Evolutionary conservation across 1,140 invertebrate genomes (phyloP).

Genomic region (Drosophila novamexicana): DNA sequence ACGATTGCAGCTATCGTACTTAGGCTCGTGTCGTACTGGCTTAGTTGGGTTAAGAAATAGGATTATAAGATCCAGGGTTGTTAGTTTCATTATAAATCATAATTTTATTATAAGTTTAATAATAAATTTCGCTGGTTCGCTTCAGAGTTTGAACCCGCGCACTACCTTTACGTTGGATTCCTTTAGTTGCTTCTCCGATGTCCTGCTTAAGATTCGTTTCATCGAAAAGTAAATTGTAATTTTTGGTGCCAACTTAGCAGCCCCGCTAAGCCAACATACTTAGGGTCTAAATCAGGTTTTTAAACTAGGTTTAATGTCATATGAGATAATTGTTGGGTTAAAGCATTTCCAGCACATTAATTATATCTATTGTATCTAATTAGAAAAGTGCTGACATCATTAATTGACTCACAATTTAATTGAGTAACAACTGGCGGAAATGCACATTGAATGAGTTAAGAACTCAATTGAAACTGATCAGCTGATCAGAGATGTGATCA

Average conservation of each 20-base stretch:
- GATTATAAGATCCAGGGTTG: no score
- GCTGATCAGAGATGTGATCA: background rate
- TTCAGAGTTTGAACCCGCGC: no score
- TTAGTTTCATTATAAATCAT: no score
- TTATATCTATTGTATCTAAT: background rate
- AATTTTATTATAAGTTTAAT: no score
- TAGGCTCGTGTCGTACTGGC: no score
- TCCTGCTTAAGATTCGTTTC: no score
- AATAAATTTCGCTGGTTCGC: no score
- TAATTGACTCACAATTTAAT: conserved; percentile 28
- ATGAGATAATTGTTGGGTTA: conserved; percentile 8
- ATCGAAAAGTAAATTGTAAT: no score
- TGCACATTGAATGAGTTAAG: conserved; percentile 6
- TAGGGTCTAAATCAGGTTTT: conserved; percentile 11
- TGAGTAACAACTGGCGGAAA: conserved; percentile 5
- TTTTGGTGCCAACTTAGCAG: background rate
- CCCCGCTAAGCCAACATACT: background rate
- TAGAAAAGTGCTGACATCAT: conserved; percentile 16
- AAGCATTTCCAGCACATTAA: background rate
- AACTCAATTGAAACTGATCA: background rate
- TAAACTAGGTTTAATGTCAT: background rate
- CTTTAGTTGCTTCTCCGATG: no score
- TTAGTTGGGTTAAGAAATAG: no score
- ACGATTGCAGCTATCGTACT: no score
- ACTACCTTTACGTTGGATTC: no score